Evolutionary conservation across 2,113 vertebrate genomes (phyloP).

Genomic region (Sterrhoptilus dennistouni): DNA sequence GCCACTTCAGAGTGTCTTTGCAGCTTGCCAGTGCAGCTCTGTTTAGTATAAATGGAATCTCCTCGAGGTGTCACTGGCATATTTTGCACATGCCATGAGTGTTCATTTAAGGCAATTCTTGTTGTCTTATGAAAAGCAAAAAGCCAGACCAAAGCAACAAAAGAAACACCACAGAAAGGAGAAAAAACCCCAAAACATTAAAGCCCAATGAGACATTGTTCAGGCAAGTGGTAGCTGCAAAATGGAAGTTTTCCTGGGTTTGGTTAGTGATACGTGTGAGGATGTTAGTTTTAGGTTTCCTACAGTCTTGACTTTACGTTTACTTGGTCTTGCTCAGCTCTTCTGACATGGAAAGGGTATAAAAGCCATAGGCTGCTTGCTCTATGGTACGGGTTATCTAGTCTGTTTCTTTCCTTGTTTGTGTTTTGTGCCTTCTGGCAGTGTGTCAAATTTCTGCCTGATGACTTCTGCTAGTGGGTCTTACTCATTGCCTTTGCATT

Average conservation of each 20-base stretch:
- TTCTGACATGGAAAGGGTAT: not conserved
- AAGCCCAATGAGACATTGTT: not conserved
- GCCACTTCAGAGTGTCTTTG: constrained; percentile 36
- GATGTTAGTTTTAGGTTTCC: not conserved
- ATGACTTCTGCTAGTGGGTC: not conserved
- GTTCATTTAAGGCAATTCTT: not conserved
- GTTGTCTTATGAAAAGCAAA: not conserved
- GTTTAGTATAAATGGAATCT: constrained; percentile 15
- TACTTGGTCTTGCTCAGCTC: not conserved
- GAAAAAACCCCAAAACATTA: not conserved
- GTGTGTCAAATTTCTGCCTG: not conserved
- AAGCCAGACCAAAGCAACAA: not conserved
- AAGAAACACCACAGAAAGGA: not conserved
- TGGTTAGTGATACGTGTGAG: not conserved
- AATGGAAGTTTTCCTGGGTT: not conserved
- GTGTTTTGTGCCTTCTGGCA: not conserved
- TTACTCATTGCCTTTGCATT: not conserved
- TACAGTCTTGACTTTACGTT: not conserved
- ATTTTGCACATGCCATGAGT: not conserved
- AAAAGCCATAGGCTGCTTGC: not conserved
- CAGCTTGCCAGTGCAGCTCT: constrained; percentile 21
- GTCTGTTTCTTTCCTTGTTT: not conserved
- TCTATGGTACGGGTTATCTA: not conserved
- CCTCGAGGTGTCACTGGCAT: not conserved
- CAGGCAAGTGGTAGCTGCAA: not conserved